A percentile compares a stretch with the other conserved stretches of the same genome.
Conservation (phyloP, 2,113 vertebrate species). For the Vanacampus margaritifer region DNA sequence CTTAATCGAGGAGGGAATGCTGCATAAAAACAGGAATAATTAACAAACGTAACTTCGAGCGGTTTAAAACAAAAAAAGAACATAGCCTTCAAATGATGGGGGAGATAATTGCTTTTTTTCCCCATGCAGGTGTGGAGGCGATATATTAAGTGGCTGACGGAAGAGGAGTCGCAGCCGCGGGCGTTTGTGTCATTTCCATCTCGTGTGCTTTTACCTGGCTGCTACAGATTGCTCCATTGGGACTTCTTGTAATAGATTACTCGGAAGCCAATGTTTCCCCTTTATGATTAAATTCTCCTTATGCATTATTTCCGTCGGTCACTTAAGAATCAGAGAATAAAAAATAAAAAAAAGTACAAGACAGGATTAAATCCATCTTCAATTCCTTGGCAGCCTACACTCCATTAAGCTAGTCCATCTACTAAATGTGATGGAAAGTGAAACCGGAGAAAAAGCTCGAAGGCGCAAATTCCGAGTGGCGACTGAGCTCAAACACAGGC, state of each 20-base stretch:
- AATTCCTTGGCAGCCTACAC: neutral
- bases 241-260: slow-evolving; percentile 5
- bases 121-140: slow-evolving; percentile 20
- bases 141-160: slow-evolving; percentile 15
- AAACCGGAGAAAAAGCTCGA: slow-evolving; percentile 17
- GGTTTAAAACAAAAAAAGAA: neutral
- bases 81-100: neutral
- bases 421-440: slow-evolving; percentile 5
- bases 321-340: neutral
- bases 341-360: neutral
- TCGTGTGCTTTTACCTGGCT: slow-evolving; percentile 4
- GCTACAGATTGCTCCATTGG: slow-evolving; percentile 4
- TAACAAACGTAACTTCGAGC: neutral
- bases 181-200: slow-evolving; percentile 14
- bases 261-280: neutral
- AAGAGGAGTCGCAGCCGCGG: slow-evolving; percentile 23
- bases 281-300: neutral
- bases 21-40: neutral
- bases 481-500: slow-evolving; percentile 29
- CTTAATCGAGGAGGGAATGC: neutral
- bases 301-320: neutral
- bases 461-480: slow-evolving; percentile 20
- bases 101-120: slow-evolving; percentile 18
- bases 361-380: neutral
- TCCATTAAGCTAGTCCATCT: slow-evolving; percentile 10